Evolutionary conservation across 2,797 vertebrate species (phyloP).

Genomic region (Mareca strepera): DNA sequence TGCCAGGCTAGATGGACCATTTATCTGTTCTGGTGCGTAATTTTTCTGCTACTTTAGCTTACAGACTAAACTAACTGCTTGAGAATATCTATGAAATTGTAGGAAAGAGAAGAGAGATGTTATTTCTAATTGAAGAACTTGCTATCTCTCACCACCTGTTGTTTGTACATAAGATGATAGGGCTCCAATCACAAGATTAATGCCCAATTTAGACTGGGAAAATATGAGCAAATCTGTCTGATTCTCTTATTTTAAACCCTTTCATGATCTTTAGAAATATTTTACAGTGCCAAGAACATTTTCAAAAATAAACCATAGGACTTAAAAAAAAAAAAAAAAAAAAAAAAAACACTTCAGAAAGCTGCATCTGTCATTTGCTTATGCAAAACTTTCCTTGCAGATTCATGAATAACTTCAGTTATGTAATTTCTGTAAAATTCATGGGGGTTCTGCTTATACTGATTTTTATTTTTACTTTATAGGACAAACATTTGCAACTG

Average conservation of each 20-base stretch:
- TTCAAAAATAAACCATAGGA: slow-evolving; percentile 49
- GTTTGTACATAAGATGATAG: slow-evolving; percentile 59
- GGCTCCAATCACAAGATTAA: slow-evolving; percentile 48
- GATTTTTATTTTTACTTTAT: not conserved
- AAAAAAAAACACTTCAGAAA: not conserved
- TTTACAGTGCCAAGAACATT: slow-evolving; percentile 46
- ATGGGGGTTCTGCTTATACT: not conserved
- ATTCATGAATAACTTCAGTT: not conserved
- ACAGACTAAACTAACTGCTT: not conserved
- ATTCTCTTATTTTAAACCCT: slow-evolving; percentile 50
- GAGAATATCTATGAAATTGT: slow-evolving; percentile 46
- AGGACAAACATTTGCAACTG: not conserved
- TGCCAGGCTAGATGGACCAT: slow-evolving; percentile 48
- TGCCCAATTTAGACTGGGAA: slow-evolving; percentile 26
- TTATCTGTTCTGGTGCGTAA: slow-evolving; percentile 29
- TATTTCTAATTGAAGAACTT: slow-evolving; percentile 58
- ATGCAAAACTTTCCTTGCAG: not conserved
- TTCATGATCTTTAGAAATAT: slow-evolving; percentile 49
- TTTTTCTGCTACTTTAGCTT: slow-evolving; percentile 28
- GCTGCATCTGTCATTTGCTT: slow-evolving; percentile 36
- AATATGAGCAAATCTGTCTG: slow-evolving; percentile 52
- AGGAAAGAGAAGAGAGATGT: slow-evolving; percentile 2
- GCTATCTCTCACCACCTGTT: slow-evolving; percentile 56
- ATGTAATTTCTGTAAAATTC: not conserved
- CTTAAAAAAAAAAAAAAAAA: not conserved